Evolutionary conservation across 2,888 invertebrate genomes (phyloP).

Genomic region (Eudasyphora cyanicolor): DNA sequence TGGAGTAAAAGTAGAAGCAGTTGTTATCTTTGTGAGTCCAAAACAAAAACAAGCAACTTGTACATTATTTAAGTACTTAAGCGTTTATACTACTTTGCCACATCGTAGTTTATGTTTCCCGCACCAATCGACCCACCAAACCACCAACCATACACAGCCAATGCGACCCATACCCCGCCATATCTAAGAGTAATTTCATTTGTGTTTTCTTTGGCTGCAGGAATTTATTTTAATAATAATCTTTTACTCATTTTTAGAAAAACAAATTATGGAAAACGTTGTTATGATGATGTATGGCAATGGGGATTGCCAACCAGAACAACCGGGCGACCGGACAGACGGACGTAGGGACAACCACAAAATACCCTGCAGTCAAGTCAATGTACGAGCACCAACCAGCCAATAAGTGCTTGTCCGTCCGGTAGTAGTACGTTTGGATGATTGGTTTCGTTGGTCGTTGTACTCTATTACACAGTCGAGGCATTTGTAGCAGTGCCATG

Average conservation of each 20-base stretch:
- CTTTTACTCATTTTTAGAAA: constrained; percentile 47
- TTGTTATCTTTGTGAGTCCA: constrained; percentile 9
- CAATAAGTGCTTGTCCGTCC: constrained; percentile 5
- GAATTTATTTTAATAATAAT: constrained; percentile 62
- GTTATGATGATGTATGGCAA: constrained; percentile 46
- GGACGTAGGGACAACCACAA: constrained; percentile 19
- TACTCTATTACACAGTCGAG: not conserved
- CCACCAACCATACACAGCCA: not conserved
- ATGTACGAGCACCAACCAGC: constrained; percentile 12
- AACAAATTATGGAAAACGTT: constrained; percentile 60
- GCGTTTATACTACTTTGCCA: constrained; percentile 45
- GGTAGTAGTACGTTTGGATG: constrained; percentile 1
- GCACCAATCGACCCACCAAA: not conserved
- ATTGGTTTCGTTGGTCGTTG: constrained; percentile 44
- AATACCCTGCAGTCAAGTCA: constrained; percentile 33
- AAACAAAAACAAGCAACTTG: not conserved
- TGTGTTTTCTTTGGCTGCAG: constrained; percentile 31
- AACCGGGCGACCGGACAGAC: not conserved
- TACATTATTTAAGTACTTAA: constrained; percentile 63
- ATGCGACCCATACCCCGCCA: not conserved
- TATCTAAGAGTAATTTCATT: constrained; percentile 33
- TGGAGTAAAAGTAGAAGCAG: not conserved
- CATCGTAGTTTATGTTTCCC: constrained; percentile 44
- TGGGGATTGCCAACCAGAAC: constrained; percentile 22
- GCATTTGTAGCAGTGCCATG: constrained; percentile 8